Percentiles rank a stretch among this genome's conserved stretches.
Conservation (phyloP, 2,113 vertebrate species). For the Bubo scandiacus region DNA sequence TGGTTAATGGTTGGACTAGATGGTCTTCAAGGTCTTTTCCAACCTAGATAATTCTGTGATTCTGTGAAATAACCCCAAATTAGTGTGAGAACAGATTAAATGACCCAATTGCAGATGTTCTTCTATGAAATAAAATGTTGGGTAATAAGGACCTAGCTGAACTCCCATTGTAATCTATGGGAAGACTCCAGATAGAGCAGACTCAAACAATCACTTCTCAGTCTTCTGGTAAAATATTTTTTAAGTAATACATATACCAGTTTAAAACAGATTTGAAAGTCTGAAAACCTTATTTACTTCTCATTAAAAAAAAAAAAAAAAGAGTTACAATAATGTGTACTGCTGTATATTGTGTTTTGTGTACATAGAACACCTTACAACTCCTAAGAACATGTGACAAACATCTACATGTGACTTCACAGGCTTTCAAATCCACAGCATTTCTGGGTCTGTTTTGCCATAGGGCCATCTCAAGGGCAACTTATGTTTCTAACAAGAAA, state of each 20-base stretch:
- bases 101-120: not conserved
- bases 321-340: not conserved
- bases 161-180: not conserved
- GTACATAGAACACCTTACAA: not conserved
- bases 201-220: not conserved
- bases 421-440: not conserved
- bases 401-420: rapidly evolving
- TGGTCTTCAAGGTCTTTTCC: too few species aligned
- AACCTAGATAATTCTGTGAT: too few species aligned
- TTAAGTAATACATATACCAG: not conserved
- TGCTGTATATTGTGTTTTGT: not conserved
- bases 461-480: not conserved
- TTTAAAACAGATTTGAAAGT: not conserved
- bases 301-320: not conserved
- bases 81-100: not conserved
- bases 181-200: not conserved
- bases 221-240: not conserved
- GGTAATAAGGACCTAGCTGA: not conserved
- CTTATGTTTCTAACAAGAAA: not conserved
- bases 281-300: not conserved
- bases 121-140: not conserved
- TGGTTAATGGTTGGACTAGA: too few species aligned
- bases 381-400: not conserved
- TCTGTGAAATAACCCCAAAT: not conserved
- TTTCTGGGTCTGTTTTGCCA: not conserved